Conservation (phyloP, 92 coral and sea anemone genomes). For the Muricea muricata region DNA sequence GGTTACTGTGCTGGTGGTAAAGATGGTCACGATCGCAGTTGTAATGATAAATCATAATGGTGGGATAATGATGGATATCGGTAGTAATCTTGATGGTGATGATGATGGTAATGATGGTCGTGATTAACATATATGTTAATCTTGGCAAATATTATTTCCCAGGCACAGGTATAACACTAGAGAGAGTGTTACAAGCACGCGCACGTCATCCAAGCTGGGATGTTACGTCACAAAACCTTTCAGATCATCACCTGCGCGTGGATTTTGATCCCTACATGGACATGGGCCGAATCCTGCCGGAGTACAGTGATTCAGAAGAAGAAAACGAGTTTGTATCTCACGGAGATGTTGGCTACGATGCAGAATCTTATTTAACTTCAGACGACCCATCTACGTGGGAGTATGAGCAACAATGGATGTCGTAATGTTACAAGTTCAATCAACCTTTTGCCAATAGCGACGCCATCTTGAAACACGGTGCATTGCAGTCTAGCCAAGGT, state of each 20-base stretch:
- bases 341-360: background rate
- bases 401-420: slow-evolving; percentile 40
- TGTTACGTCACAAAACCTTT: slow-evolving; percentile 23
- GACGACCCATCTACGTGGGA: slow-evolving; percentile 42
- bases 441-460: background rate
- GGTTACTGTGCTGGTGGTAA: no score
- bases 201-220: slow-evolving; percentile 29
- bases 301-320: slow-evolving; percentile 17
- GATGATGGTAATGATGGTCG: slow-evolving; percentile 16
- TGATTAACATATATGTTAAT: background rate
- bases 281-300: slow-evolving; percentile 43
- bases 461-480: no score
- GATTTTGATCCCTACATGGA: slow-evolving; percentile 47
- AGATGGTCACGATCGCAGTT: no score
- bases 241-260: slow-evolving; percentile 34
- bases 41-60: background rate
- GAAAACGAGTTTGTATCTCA: background rate
- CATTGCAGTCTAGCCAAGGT: no score
- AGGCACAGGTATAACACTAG: slow-evolving; percentile 39
- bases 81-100: background rate
- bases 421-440: background rate
- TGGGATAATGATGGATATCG: background rate
- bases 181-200: background rate
- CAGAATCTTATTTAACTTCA: slow-evolving; percentile 19
- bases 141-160: background rate